Evolutionary conservation across 2,797 vertebrate species (phyloP).

Genomic region (Xerus rutilus): DNA sequence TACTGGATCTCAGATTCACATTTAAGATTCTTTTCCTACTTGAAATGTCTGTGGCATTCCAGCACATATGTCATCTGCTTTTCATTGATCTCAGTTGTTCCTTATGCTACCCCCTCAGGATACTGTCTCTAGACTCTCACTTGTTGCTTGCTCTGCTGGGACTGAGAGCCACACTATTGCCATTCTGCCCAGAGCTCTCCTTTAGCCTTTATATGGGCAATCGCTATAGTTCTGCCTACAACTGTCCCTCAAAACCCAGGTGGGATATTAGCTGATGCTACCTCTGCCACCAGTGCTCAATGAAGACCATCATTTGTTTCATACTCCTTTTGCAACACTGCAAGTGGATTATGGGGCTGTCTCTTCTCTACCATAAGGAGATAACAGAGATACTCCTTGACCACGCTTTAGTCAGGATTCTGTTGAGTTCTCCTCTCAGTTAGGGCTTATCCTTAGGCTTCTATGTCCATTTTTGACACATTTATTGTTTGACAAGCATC

Average conservation of each 20-base stretch:
- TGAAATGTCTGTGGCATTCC: background rate
- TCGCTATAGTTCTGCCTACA: background rate
- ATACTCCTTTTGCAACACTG: background rate
- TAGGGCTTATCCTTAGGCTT: background rate
- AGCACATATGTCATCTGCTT: background rate
- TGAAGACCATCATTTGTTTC: background rate
- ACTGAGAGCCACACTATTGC: background rate
- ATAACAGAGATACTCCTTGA: background rate
- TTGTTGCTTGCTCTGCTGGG: accelerated
- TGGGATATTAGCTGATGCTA: background rate
- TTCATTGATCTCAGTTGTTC: background rate
- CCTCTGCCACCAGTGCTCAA: background rate
- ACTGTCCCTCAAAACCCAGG: background rate
- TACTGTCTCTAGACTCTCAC: background rate
- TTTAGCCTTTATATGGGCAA: background rate
- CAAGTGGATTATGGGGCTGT: accelerated
- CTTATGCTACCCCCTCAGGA: background rate
- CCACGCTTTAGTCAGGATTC: background rate
- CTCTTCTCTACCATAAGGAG: background rate
- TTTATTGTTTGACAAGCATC: background rate
- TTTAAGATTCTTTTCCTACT: background rate
- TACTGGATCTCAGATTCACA: background rate
- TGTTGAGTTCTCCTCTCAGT: background rate
- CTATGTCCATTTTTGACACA: background rate
- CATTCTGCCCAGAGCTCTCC: background rate